Conservation (phyloP, 2,888 invertebrate genomes). For the Ormyrus rosae region DNA sequence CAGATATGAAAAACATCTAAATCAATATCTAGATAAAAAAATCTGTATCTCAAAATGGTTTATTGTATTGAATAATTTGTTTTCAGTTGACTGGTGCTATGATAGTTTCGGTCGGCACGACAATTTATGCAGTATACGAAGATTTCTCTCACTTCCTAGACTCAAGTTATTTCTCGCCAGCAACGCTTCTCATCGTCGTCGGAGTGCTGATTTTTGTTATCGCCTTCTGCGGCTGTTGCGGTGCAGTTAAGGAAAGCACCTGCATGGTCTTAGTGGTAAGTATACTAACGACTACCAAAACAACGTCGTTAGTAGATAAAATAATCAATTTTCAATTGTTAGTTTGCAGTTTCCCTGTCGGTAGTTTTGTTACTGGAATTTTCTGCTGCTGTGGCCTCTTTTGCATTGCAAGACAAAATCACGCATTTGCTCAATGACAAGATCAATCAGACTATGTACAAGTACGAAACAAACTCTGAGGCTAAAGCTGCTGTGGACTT, state of each 20-base stretch:
- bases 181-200: constrained; percentile 85
- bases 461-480: constrained; percentile 72
- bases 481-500: constrained; percentile 78
- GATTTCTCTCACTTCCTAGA: constrained; percentile 80
- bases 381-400: constrained; percentile 79
- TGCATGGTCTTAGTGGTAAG: constrained; percentile 81
- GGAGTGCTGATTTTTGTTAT: constrained; percentile 87
- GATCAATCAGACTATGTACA: constrained; percentile 77
- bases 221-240: constrained; percentile 87
- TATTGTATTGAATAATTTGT: not conserved
- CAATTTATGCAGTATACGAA: constrained; percentile 78
- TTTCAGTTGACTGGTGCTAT: constrained; percentile 83
- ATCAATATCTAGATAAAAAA: too few relatives aligned
- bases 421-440: constrained; percentile 73
- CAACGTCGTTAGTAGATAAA: not conserved
- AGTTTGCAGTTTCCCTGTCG: constrained; percentile 79
- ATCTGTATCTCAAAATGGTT: too few relatives aligned
- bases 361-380: constrained; percentile 80
- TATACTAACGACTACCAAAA: constrained; percentile 6
- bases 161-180: constrained; percentile 83
- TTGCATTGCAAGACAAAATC: constrained; percentile 76
- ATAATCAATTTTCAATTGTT: not conserved
- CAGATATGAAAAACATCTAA: too few relatives aligned
- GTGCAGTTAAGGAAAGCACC: constrained; percentile 88
- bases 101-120: constrained; percentile 82